phyloP scores from a whole-genome alignment of 1,140 invertebrate species.

The Trialeurodes vaporariorum region DNA sequence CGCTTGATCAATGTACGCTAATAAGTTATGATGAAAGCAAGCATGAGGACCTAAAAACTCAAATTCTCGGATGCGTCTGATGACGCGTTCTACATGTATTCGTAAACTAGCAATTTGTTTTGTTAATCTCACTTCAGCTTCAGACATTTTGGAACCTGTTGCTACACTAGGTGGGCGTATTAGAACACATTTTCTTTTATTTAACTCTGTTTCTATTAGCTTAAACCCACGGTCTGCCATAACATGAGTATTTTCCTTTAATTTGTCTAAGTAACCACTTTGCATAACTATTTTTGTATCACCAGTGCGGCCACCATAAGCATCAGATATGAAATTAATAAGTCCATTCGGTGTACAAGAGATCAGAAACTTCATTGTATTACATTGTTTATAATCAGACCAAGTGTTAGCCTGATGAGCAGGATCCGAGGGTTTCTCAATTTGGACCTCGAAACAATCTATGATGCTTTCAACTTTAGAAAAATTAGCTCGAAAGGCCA shows the following conservation, averaged over 20 bases:
- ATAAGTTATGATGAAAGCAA: slow-evolving; percentile 23
- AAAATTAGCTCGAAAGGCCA: slow-evolving; percentile 8
- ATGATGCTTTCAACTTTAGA: slow-evolving; percentile 11
- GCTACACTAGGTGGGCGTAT: slow-evolving; percentile 25
- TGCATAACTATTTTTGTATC: slow-evolving; percentile 30
- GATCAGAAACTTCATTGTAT: slow-evolving; percentile 38
- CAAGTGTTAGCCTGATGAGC: slow-evolving; percentile 34
- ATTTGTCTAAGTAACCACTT: slow-evolving; percentile 28
- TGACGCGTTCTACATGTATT: slow-evolving; percentile 34
- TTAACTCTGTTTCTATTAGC: slow-evolving; percentile 25
- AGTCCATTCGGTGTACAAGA: slow-evolving; percentile 35
- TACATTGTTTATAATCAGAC: slow-evolving; percentile 37
- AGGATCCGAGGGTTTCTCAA: slow-evolving; percentile 33
- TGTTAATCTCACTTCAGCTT: slow-evolving; percentile 29
- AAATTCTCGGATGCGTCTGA: slow-evolving; percentile 29
- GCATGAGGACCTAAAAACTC: slow-evolving; percentile 32
- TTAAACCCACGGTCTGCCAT: slow-evolving; percentile 32
- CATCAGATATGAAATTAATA: slow-evolving; percentile 33
- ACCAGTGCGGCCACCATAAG: slow-evolving; percentile 31
- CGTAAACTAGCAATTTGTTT: slow-evolving; percentile 34
- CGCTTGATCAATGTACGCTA: slow-evolving; percentile 27
- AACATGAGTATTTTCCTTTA: slow-evolving; percentile 22
- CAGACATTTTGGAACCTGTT: slow-evolving; percentile 31
- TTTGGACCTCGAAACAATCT: slow-evolving; percentile 34
- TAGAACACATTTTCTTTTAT: slow-evolving; percentile 25